Base-by-base conservation (phyloP, 2,797 vertebrate genomes). In the Ciconia nigra region DNA sequence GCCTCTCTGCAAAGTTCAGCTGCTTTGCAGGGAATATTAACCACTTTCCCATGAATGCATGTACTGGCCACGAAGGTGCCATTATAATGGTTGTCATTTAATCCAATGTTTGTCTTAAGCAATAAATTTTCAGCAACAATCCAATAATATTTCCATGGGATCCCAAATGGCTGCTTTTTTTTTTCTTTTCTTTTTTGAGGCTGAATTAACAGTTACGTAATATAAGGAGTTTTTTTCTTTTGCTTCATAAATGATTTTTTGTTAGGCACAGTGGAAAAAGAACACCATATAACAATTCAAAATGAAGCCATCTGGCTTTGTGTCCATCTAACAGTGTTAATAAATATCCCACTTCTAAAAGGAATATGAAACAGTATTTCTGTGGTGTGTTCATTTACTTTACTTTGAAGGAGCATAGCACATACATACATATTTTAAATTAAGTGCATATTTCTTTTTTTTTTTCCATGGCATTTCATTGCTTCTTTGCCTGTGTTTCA, bases 81-180 rank as follows among this genome's bases (percentile, higher is more conserved):
- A 54, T 95, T 96, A 84, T 46, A 93, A 94, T 33, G 82, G 83
- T 41, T 83, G 83, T 54, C 41, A 49, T 95, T 91, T 95, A 93
- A 95, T 93, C 82, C 94, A 96, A 46, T 92, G 66, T 87, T 97
- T 96, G 57, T 96, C 83, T 96, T 96, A 84, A 91, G 83, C 90
- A 94, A 90, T 93, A 79, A 41, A 96, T 83, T 95, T 94, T 90
- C 87, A 95, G 82, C 89, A 96, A 86, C 66, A 84, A 80, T 76
- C 55, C 91, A 96, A 17, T 89, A 90, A 82, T 92, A 86, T 67
- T 96, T 90, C 81, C 31, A 44, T 84, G 76, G 35, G 62, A 86
- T 96, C 90, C 63, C 72, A 73, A 95, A 92, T 54, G 87, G 19
- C 62, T 84, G 62, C 21, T 91, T 81, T 87, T 76, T 77, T 17